Base-by-base conservation (phyloP, 2,888 invertebrate genomes). In the Molorchus minor region DNA sequence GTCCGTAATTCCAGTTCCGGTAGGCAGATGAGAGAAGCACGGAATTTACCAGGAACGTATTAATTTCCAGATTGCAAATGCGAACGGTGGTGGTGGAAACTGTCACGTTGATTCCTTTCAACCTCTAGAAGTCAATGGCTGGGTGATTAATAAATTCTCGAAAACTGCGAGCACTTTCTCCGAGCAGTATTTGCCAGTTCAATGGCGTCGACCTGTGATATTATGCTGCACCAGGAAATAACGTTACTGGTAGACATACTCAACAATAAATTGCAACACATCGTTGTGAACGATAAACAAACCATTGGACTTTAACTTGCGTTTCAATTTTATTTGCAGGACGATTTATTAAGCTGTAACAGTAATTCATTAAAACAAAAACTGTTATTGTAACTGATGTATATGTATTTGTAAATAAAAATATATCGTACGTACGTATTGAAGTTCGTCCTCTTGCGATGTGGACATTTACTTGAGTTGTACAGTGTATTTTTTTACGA, bases 111-210 rank as follows among this genome's bases (percentile, higher is more conserved):
- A 65, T 69, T 69, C 68, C 71, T 69, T 69, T 61, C 63, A 69
- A 70, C 69, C 63, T 64, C 49, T 60, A 69, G 72, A 74, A 76
- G 75, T 77, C 77, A 76, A 75, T 77, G 77, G 68, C 72, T 72
- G 38, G 38, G 44, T 36, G 46, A 54, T 53, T 71, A 72, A 76
- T 73, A 76, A 73, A 74, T 79, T 78, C 77, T 78, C 77, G 77
- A 78, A 78, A 77, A 77, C 65, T 75, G 70, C 71, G 70, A 72
- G 70, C 73, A 79, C 79, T 79, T 79, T 79, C 78, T 78, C 79
- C 72, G 19, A 52, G 52, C 52, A n/a, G 52, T 41, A 30, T 52
- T 52, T 52, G 52, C 52, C 52, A 52, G 52, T 52, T 52, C 52
- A 52, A 52, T 52, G 52, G 52, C 52, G 52, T 52, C 41, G 52